Percentiles rank a stretch among this genome's conserved stretches.
These are phyloP conservation scores for Drosophila micromelanica DNA, from an alignment of 1,140 invertebrate species.

Conservation along the genomic window DNA sequence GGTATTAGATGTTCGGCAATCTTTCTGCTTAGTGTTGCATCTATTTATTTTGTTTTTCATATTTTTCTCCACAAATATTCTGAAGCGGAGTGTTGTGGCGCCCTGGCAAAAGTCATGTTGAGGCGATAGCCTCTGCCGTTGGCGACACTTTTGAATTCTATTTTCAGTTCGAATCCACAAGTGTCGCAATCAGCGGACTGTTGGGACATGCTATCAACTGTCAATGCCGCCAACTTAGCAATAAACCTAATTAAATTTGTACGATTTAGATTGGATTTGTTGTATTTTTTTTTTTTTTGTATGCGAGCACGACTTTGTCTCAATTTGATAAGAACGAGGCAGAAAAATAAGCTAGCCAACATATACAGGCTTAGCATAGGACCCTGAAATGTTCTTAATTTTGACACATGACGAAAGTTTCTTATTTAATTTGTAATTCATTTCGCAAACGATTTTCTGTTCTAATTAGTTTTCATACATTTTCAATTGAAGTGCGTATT, in stretches of 20 bases:
- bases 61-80: too few relatives aligned
- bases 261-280: slow-evolving; percentile 39
- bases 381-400: not conserved
- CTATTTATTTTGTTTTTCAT: too few relatives aligned
- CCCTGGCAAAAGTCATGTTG: slow-evolving; percentile 59
- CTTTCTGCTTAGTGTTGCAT: too few relatives aligned
- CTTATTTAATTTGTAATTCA: not conserved
- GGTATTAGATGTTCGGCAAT: too few relatives aligned
- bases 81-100: slow-evolving; percentile 5
- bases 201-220: slow-evolving; percentile 65
- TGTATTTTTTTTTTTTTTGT: not conserved
- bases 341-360: not conserved
- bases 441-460: too few relatives aligned
- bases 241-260: slow-evolving; percentile 78
- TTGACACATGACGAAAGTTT: slow-evolving; percentile 9
- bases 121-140: slow-evolving; percentile 67
- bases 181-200: slow-evolving; percentile 67
- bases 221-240: slow-evolving; percentile 80
- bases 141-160: slow-evolving; percentile 61
- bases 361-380: slow-evolving; percentile 10
- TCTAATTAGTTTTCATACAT: too few relatives aligned
- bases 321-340: slow-evolving; percentile 11
- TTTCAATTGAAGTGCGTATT: slow-evolving; percentile 1
- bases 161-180: slow-evolving; percentile 57
- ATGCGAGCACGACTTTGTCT: not conserved